Base-by-base conservation (phyloP, 2,113 vertebrate genomes). In the Ibidorhyncha struthersii region DNA sequence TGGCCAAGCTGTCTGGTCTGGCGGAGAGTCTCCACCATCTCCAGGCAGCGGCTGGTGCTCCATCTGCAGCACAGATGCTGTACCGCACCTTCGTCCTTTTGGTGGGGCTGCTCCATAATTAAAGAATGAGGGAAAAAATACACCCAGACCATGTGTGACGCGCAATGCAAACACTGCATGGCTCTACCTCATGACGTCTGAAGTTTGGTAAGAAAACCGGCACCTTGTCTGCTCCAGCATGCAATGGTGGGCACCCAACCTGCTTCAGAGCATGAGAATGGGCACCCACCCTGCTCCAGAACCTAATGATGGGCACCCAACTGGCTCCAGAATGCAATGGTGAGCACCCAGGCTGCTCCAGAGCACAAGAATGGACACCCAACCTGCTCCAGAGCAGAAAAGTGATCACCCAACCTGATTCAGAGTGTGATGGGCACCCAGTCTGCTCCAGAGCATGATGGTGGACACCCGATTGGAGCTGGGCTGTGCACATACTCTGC, bases 21-120 rank as follows among this genome's bases (percentile, higher is more conserved):
- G 40, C 45, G 96, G 53, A 99, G 96, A 4, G 97, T 97, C 41
- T 98, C 98, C 83, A 97, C 41, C 0, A 95, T 96, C 4, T 98
- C 95, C 0, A 93, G 89, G 41, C 98, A 97, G 34, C 34, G 63
- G 22, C 83, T 47, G 0, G 93, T 22, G 21, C 56, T n/a, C 56
- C 34, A n/a, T n/a, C 34, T 36, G 58, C 34, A 22, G 34, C n/a
- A 59, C 55, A 52, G 56, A 9, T 15, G 27, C 13, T 14, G 22
- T 16, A 8, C n/a, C 27, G 34, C 29, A 50, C 27, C 29, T n/a
- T n/a, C 21, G 21, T 34, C 29, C 14, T 19, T 41, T 58, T 18
- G 0, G 23, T 3, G 6, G 11, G 7, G 36, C 41, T 26, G 14
- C 20, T 56, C 19, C 3, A 12, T 6, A 20, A 17, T 0, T 40